Evolutionary conservation across 2,888 invertebrate genomes (phyloP).

Genomic region (Pheosia tremula): DNA sequence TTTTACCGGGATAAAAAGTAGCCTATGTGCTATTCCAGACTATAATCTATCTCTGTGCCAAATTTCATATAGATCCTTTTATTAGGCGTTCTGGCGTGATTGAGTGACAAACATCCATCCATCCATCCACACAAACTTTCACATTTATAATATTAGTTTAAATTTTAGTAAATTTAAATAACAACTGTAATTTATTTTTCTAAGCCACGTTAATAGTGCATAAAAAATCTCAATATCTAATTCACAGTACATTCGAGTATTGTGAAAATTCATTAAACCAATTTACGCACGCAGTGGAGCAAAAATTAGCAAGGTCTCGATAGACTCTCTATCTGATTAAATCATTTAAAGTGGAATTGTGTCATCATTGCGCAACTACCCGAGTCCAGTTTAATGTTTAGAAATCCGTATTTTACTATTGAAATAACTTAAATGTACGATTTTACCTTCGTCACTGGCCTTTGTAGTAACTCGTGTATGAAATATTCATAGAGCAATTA

Average conservation of each 20-base stretch:
- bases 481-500: slow-evolving; percentile 68
- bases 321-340: slow-evolving; percentile 33
- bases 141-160: no score
- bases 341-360: slow-evolving; percentile 39
- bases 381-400: slow-evolving; percentile 33
- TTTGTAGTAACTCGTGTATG: slow-evolving; percentile 60
- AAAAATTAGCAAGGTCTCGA: slow-evolving; percentile 37
- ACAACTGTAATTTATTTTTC: background rate
- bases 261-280: slow-evolving; percentile 32
- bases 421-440: slow-evolving; percentile 39
- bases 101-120: no score
- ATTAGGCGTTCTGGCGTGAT: no score
- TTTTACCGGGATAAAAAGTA: no score
- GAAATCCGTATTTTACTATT: slow-evolving; percentile 36
- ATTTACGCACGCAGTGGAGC: slow-evolving; percentile 31
- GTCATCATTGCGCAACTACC: slow-evolving; percentile 40
- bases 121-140: no score
- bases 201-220: slow-evolving; percentile 3
- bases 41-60: no score
- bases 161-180: background rate
- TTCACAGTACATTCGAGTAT: slow-evolving; percentile 18
- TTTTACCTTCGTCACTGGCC: slow-evolving; percentile 64
- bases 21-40: no score
- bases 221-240: slow-evolving; percentile 1
- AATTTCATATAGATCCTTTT: no score